Conservation (phyloP, 2,797 vertebrate genomes). For the Carduelis carduelis region DNA sequence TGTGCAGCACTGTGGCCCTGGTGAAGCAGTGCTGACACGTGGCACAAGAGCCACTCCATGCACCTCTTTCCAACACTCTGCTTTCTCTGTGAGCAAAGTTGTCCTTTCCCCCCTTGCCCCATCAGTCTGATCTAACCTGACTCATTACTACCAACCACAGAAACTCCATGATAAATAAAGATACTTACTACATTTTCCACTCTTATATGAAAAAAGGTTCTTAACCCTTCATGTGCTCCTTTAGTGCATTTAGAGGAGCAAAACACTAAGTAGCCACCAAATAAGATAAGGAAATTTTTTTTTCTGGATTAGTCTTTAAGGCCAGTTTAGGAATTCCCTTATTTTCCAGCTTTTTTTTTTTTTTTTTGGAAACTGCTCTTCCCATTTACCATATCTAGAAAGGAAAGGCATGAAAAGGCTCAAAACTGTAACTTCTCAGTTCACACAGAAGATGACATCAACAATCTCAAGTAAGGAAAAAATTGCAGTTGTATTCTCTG, state of each 20-base stretch:
- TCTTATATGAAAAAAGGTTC: not conserved
- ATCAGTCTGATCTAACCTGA: not conserved
- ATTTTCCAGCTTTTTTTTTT: not conserved
- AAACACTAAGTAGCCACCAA: not conserved
- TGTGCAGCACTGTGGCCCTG: rapidly evolving
- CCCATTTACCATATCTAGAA: not conserved
- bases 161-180: not conserved
- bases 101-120: not conserved
- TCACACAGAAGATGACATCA: not conserved
- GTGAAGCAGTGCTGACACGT: not conserved
- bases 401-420: not conserved
- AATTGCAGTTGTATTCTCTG: not conserved
- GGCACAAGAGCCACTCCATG: rapidly evolving
- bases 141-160: not conserved
- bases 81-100: not conserved
- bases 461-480: not conserved
- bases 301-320: not conserved
- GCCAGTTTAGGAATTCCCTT: not conserved
- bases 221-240: not conserved
- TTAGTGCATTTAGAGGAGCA: not conserved
- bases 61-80: not conserved
- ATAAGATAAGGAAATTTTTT: not conserved
- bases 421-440: not conserved
- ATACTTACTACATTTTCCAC: not conserved
- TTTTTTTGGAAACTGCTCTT: not conserved